A percentile compares a stretch with the other conserved stretches of the same genome.
These are phyloP conservation scores for Meloidogyne hapla DNA, from an alignment of 1,140 invertebrate species.

Conservation along the genomic window DNA sequence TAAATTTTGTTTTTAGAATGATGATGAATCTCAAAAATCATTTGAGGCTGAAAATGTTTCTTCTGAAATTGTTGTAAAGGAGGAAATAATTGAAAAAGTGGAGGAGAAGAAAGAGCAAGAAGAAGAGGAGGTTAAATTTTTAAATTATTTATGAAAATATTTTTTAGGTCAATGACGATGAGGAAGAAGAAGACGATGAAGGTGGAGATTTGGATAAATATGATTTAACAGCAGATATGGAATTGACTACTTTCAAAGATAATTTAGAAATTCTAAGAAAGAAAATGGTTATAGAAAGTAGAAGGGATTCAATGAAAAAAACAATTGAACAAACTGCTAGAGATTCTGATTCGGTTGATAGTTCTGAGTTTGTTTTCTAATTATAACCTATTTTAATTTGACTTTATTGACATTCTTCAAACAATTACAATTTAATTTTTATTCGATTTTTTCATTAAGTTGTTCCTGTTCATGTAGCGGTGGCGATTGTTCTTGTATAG, in stretches of 20 bases:
- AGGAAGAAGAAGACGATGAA: slow-evolving; percentile 53
- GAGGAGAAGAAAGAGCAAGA: neutral
- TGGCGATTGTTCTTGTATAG: slow-evolving; percentile 57
- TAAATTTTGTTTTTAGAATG: neutral
- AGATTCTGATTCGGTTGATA: slow-evolving; percentile 22
- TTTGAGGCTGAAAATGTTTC: neutral
- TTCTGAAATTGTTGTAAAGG: slow-evolving; percentile 54
- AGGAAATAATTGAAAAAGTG: slow-evolving; percentile 67
- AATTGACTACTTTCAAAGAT: slow-evolving; percentile 40
- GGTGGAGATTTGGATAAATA: slow-evolving; percentile 57
- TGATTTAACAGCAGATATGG: slow-evolving; percentile 57
- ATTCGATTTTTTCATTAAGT: slow-evolving; percentile 33
- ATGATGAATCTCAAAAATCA: neutral
- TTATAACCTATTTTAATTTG: too few relatives aligned
- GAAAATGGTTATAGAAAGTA: slow-evolving; percentile 15
- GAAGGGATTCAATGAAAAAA: slow-evolving; percentile 33
- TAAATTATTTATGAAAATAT: neutral
- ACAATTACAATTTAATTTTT: slow-evolving; percentile 9
- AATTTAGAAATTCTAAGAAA: slow-evolving; percentile 29
- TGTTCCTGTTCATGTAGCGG: slow-evolving; percentile 61
- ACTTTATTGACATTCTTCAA: too few relatives aligned
- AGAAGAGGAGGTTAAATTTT: neutral
- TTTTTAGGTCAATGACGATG: slow-evolving; percentile 52
- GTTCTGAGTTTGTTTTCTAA: slow-evolving; percentile 46
- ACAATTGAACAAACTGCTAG: slow-evolving; percentile 6